phyloP scores from a whole-genome alignment of 2,797 vertebrate genomes.

The Xenentodon cancila region DNA sequence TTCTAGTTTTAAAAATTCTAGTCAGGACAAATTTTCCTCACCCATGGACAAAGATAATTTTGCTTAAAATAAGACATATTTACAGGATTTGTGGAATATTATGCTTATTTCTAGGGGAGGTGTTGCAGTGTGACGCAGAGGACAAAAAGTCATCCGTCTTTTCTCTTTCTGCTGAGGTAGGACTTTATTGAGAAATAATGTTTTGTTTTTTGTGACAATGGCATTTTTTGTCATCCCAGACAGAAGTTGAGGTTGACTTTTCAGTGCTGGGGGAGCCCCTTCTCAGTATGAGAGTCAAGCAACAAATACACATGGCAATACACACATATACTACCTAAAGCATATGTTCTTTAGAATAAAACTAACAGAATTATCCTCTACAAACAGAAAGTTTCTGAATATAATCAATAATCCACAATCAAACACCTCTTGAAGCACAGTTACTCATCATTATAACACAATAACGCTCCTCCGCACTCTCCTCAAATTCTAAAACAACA shows the following conservation, averaged over 20 bases:
- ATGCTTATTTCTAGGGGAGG: too few relatives aligned
- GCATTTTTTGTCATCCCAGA: background rate
- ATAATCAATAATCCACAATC: too few relatives aligned
- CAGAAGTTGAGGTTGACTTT: constrained; percentile 6
- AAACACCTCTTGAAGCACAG: too few relatives aligned
- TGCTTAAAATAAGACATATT: too few relatives aligned
- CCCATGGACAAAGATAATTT: too few relatives aligned
- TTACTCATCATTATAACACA: background rate
- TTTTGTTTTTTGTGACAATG: background rate
- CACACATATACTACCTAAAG: background rate
- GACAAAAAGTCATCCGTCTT: too few relatives aligned
- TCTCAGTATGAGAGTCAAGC: background rate
- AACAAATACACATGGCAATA: background rate
- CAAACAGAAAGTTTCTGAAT: background rate
- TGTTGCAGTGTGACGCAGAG: too few relatives aligned
- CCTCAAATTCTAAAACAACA: constrained; percentile 26
- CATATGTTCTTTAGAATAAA: background rate
- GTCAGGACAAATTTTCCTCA: too few relatives aligned
- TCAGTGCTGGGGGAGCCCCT: background rate
- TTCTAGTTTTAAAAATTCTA: too few relatives aligned
- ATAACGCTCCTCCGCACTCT: constrained; percentile 11
- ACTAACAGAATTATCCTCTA: background rate
- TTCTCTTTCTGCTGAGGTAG: too few relatives aligned
- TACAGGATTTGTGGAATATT: too few relatives aligned
- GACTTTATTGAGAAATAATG: too few relatives aligned